Conservation (phyloP, 2,888 invertebrate genomes). For the Calliopum simillimum region DNA sequence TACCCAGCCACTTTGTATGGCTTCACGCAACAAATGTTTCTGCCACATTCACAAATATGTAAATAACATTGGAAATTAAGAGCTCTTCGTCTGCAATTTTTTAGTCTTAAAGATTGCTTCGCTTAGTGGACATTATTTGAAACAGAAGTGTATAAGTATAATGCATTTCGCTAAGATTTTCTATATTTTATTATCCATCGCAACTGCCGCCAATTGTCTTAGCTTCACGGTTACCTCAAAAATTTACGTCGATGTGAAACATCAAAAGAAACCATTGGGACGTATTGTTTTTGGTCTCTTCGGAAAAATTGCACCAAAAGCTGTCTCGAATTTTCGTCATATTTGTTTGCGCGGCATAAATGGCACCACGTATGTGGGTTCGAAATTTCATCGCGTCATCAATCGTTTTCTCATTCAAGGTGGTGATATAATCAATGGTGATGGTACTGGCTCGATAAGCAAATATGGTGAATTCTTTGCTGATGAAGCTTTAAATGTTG, state of each 20-base stretch:
- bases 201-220: constrained; percentile 47
- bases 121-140: neutral
- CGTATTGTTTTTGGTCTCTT: constrained; percentile 84
- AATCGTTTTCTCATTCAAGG: constrained; percentile 94
- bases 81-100: too few species aligned
- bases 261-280: constrained; percentile 79
- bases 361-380: constrained; percentile 82
- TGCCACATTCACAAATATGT: too few species aligned
- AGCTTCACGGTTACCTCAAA: constrained; percentile 67
- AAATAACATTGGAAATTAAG: too few species aligned
- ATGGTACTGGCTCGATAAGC: constrained; percentile 87
- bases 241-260: constrained; percentile 84
- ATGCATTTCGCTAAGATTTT: constrained; percentile 49
- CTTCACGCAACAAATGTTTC: too few species aligned
- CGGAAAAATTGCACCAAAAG: constrained; percentile 85
- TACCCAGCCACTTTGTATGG: too few species aligned
- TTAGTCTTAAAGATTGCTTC: constrained; percentile 16
- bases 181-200: constrained; percentile 38
- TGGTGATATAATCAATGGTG: constrained; percentile 82
- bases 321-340: constrained; percentile 88
- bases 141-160: neutral
- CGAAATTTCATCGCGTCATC: constrained; percentile 86
- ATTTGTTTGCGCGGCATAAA: constrained; percentile 81
- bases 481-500: constrained; percentile 86
- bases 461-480: constrained; percentile 87